Evolutionary conservation across 23 tunicate species (phyloP).

Genomic region (Halocynthia roretzi): DNA sequence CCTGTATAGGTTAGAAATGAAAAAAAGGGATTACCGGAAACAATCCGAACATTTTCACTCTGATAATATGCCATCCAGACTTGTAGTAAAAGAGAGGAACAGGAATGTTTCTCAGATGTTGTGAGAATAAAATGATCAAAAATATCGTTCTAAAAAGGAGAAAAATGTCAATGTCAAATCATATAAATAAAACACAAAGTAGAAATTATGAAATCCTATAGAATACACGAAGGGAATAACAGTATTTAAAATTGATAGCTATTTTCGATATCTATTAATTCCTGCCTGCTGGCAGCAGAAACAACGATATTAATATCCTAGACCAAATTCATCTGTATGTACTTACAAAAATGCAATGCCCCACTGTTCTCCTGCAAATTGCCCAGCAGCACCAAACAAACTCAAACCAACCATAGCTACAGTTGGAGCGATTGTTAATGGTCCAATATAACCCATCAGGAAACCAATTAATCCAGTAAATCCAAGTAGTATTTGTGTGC

Average conservation of each 20-base stretch:
- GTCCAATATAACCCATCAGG: constrained; percentile 68
- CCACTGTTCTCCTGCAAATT: constrained; percentile 66
- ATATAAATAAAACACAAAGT: not conserved
- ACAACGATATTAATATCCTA: no score
- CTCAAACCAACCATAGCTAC: constrained; percentile 68
- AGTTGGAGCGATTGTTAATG: constrained; percentile 85
- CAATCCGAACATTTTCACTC: constrained; percentile 42
- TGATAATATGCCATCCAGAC: constrained; percentile 1
- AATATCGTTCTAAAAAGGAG: constrained; percentile 42
- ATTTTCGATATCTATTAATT: no score
- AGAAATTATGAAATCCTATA: no score
- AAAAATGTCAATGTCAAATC: not conserved
- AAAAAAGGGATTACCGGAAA: constrained; percentile 46
- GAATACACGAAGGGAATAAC: no score
- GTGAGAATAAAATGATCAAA: constrained; percentile 64
- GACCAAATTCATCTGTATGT: not conserved
- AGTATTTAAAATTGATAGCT: no score
- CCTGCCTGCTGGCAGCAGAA: no score
- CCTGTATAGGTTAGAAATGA: no score
- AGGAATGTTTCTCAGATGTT: constrained; percentile 53
- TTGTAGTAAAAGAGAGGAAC: constrained; percentile 33
- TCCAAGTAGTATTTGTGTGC: constrained; percentile 60
- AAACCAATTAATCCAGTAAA: constrained; percentile 72
- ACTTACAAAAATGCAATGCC: constrained; percentile 61
- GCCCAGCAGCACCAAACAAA: constrained; percentile 42